Conservation (phyloP, 2,113 vertebrate genomes). For the Lagenorhynchus albirostris region DNA sequence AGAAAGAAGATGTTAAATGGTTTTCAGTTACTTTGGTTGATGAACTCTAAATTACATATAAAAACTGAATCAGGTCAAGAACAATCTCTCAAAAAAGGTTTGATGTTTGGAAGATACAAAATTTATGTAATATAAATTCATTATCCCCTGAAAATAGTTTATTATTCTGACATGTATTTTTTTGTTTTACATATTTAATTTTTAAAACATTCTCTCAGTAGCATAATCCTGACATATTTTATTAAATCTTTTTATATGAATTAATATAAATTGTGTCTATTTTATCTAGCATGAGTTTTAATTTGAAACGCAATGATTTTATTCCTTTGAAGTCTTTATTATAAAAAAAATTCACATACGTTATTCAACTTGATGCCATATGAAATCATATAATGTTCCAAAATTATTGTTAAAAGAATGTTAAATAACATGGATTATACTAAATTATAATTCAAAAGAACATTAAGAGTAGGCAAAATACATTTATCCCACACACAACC, state of each 20-base stretch:
- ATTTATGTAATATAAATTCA: neutral
- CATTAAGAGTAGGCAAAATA: neutral
- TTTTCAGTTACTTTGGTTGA: neutral
- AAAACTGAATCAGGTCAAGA: slow-evolving; percentile 15
- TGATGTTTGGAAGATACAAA: slow-evolving; percentile 2
- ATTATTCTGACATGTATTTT: neutral
- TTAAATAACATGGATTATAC: neutral
- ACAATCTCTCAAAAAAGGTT: neutral
- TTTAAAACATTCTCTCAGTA: neutral
- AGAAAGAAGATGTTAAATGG: neutral
- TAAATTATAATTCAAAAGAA: neutral
- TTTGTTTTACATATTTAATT: neutral
- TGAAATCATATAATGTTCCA: neutral
- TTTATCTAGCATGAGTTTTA: neutral
- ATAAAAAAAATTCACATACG: neutral
- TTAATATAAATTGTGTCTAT: neutral
- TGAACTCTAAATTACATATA: neutral
- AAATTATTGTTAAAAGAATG: neutral
- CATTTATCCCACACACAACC: neutral
- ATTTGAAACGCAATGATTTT: neutral
- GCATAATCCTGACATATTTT: neutral
- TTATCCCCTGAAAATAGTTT: neutral
- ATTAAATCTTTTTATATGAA: neutral
- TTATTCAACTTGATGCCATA: neutral
- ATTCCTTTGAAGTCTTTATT: neutral